Percentiles rank a stretch among this genome's conserved stretches.
Conservation (phyloP, 2,113 vertebrate genomes). For the Mohoua ochrocephala region DNA sequence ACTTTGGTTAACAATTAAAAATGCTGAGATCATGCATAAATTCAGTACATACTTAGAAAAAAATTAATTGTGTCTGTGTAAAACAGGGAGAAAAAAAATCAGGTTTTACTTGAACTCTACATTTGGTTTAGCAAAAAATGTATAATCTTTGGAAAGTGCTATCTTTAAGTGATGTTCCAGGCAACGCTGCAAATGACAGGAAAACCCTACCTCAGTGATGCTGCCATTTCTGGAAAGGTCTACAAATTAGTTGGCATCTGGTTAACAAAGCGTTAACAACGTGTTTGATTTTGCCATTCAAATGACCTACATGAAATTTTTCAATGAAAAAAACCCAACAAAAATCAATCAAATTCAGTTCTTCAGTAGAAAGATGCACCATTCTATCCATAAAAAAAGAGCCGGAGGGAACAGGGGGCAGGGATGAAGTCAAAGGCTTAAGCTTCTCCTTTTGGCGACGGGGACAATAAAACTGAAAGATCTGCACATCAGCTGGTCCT, state of each 20-base stretch:
- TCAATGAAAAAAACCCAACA: not conserved
- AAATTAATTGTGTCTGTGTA: not conserved
- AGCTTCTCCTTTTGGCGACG: not conserved
- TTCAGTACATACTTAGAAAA: not conserved
- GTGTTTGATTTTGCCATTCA: not conserved
- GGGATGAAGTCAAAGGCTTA: not conserved
- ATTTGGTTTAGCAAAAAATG: not conserved
- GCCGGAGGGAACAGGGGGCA: not conserved
- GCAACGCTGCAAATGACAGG: not conserved
- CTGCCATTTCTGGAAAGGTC: not conserved
- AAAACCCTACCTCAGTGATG: not conserved
- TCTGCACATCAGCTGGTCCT: not conserved
- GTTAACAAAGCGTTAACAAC: not conserved
- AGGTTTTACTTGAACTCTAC: not conserved
- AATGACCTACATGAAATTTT: not conserved
- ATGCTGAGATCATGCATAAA: not conserved
- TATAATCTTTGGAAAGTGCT: not conserved
- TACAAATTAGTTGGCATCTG: not conserved
- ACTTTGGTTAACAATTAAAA: not conserved
- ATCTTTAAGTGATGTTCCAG: not conserved
- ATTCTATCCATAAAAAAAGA: not conserved
- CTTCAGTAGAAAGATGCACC: not conserved
- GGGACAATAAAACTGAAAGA: not conserved
- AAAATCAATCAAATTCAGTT: not conserved
- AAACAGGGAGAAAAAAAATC: fast-evolving